Percentiles rank a stretch among this genome's conserved stretches.
Evolutionary conservation across 2,113 vertebrate genomes (phyloP).

Genomic region (Sceloporus undulatus): DNA sequence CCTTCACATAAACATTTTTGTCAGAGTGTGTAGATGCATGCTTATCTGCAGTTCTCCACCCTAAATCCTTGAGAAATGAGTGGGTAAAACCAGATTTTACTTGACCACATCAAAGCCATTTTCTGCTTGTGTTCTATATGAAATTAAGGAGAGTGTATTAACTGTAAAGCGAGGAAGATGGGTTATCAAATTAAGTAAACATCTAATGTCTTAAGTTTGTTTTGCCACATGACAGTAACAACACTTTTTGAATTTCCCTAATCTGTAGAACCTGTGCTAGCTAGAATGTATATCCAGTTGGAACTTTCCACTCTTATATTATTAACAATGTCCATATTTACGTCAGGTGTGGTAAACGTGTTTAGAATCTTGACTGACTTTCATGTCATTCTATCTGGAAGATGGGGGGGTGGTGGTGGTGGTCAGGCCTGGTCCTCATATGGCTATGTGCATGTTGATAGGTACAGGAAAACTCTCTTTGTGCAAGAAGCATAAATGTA

Average conservation of each 20-base stretch:
- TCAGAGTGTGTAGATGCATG: rapidly evolving
- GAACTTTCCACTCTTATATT: neutral
- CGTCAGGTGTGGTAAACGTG: neutral
- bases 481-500: neutral
- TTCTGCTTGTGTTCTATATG: neutral
- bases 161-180: neutral
- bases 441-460: neutral
- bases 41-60: slow-evolving; percentile 7
- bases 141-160: slow-evolving; percentile 6
- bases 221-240: neutral
- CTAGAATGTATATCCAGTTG: neutral
- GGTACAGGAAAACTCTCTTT: neutral
- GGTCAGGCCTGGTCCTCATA: no score
- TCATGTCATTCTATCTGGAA: neutral
- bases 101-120: neutral
- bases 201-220: rapidly evolving
- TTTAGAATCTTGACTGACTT: neutral
- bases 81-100: slow-evolving; percentile 7
- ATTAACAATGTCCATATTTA: neutral
- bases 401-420: no score
- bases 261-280: neutral
- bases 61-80: rapidly evolving
- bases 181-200: neutral
- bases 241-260: neutral
- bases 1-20: neutral